Base-by-base conservation (phyloP, 2,888 invertebrate species). In the Yponomeuta sedellus region DNA sequence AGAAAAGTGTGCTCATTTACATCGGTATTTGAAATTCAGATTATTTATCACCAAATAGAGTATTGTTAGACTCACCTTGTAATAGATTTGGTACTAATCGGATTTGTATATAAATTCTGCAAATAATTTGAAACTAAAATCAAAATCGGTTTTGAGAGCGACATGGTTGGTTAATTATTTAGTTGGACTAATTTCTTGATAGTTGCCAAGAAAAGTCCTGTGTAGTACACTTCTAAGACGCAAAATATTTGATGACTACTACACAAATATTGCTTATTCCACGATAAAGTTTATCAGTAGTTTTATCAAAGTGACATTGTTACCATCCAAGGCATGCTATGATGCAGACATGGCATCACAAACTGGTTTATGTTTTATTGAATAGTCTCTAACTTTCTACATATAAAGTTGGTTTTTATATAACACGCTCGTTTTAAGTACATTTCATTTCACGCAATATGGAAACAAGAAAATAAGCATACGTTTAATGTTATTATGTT, bases 21-120 rank as follows among this genome's bases (percentile, higher is more conserved):
- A 34, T 34, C 5, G 8, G 8, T 8, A 34, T 1, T 34, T 34
- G 8, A 34, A 34, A 34, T 34, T 34, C 8, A 8, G 34, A 34
- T 34, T 34, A 5, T 34, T 34, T 5, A 34, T 34, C 8, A 52
- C 3, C 1, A 52, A 52, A 52, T 12, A 16, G 2, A 52, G 16
- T 16, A 52, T 52, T 52, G 44, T 22, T 34, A 8, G n/a, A 67
- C 85, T 91, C 91, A 96, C 96, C 96, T 95, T 68, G 95, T 96
- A 66, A 96, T 85, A 56, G 96, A 94, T 90, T 96, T 96, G 1
- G 96, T 97, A 78, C 93, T 94, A 66, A 96, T 90, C 0, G 96
- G 96, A 83, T 94, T 93, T 69, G 93, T 92, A 78, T 95, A 96
- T 64, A 96, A 88, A 78, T 95, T 95, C 73, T 94, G 93, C 76